Conservation (phyloP, 2,888 invertebrate genomes). For the Neoaliturus tenellus region DNA sequence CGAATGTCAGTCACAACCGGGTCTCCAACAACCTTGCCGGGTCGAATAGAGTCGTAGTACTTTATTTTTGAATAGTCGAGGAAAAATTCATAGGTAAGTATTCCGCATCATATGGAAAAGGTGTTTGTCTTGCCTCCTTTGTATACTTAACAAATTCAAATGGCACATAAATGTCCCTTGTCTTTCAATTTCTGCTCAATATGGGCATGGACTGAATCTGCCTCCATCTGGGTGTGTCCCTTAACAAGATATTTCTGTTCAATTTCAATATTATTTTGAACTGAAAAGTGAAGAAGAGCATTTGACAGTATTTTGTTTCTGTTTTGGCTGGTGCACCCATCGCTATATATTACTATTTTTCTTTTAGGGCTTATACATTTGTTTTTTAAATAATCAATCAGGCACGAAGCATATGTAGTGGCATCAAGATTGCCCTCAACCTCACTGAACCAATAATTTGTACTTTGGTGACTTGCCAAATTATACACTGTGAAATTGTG, state of each 20-base stretch:
- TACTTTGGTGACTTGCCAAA: slow-evolving; percentile 10
- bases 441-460: slow-evolving; percentile 19
- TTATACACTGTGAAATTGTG: slow-evolving; percentile 15
- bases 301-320: slow-evolving; percentile 20
- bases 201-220: slow-evolving; percentile 40
- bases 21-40: slow-evolving; percentile 31
- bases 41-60: slow-evolving; percentile 13
- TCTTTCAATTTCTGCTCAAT: slow-evolving; percentile 37
- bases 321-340: slow-evolving; percentile 37
- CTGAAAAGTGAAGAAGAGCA: slow-evolving; percentile 40
- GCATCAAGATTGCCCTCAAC: slow-evolving; percentile 16
- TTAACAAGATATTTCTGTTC: slow-evolving; percentile 38
- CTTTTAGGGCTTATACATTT: background rate
- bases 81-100: slow-evolving; percentile 38
- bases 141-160: slow-evolving; percentile 53
- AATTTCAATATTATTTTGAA: background rate
- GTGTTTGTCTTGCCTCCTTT: slow-evolving; percentile 41
- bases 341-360: slow-evolving; percentile 29
- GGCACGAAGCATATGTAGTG: slow-evolving; percentile 9
- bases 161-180: slow-evolving; percentile 55
- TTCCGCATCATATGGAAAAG: slow-evolving; percentile 57
- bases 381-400: slow-evolving; percentile 24
- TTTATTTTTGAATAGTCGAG: slow-evolving; percentile 18
- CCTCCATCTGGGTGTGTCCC: slow-evolving; percentile 52
- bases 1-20: slow-evolving; percentile 31